Evolutionary conservation across 2,888 invertebrate genomes (phyloP), one percentile per base, ranked within the genome.

Genomic region (Trissolcus brochymenae): DNA sequence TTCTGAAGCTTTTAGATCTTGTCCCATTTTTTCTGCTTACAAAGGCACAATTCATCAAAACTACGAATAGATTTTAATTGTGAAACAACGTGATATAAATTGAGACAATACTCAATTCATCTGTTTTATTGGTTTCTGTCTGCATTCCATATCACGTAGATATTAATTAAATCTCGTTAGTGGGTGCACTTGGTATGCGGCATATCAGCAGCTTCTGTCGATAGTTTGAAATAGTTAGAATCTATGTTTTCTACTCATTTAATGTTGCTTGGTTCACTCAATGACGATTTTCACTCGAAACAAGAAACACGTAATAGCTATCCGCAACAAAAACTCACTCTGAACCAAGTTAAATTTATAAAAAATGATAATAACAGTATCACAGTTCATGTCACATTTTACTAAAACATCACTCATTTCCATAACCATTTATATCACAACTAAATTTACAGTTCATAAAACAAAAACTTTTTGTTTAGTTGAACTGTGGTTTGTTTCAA

Each of bases 141-240:
- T 64, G 56, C 29, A 76, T 76, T 71, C 57, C 71, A 54, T 53
- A 66, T 62, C 56, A 54, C 56, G 61, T 66, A 56, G 61, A 53
- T 76, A 76, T 76, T 76, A 76, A 76, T 76, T 76, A 71, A 66
- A 76, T 76, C 66, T 71, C 71, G 61, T 61, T 66, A 66, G 61
- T n/a, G 55, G 51, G 71, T 49, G 51, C 19, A 49, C 6, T 49
- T 19, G 70, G 43, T 54, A 60, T 76, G 76, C 49, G 35, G 66
- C 57, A 55, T 49, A 71, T 71, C 62, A 49, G 71, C 66, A 71
- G 71, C 66, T 76, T 66, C 71, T 76, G 62, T 76, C 62, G 71
- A 76, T 78, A 78, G 78, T 78, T 78, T 35, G 43, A 61, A 65
- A 78, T 78, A 78, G 74, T 78, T 74, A 40, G 46, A 41, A 70